A percentile compares a stretch with the other conserved stretches of the same genome.
Conservation (phyloP, 2,113 vertebrate species). For the Saiga tatarica region DNA sequence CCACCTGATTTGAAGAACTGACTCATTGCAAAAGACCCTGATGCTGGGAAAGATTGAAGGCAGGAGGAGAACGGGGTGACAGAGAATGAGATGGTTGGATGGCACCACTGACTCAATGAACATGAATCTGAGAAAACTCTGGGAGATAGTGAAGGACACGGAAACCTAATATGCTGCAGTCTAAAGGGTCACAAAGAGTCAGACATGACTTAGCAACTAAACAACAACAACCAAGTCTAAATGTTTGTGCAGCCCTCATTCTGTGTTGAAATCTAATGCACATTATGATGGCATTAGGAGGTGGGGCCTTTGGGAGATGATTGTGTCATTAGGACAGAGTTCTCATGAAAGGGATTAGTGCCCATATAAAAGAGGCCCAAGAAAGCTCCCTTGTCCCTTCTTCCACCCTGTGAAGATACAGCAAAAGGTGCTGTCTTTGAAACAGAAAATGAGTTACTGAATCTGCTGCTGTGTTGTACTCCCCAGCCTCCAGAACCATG, state of each 20-base stretch:
- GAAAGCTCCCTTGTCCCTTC: neutral
- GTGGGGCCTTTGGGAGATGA: neutral
- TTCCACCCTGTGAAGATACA: neutral
- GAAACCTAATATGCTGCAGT: neutral
- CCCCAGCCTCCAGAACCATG: neutral
- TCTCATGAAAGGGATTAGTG: neutral
- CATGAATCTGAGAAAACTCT: neutral
- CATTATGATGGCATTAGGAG: neutral
- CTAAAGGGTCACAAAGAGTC: neutral
- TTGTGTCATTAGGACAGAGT: neutral
- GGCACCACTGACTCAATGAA: neutral
- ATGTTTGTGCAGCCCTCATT: neutral
- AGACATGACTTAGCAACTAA: neutral
- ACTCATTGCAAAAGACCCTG: neutral
- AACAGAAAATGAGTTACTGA: neutral
- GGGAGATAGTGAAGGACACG: neutral
- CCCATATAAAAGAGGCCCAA: neutral
- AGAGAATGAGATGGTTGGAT: neutral
- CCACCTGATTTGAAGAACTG: neutral
- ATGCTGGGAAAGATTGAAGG: neutral
- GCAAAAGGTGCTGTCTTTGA: neutral
- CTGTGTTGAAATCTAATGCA: neutral
- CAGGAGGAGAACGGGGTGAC: neutral
- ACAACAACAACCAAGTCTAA: neutral
- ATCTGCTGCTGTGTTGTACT: neutral